Base-by-base conservation (phyloP, 1,140 invertebrate species). In the Kradibia gibbosae region DNA sequence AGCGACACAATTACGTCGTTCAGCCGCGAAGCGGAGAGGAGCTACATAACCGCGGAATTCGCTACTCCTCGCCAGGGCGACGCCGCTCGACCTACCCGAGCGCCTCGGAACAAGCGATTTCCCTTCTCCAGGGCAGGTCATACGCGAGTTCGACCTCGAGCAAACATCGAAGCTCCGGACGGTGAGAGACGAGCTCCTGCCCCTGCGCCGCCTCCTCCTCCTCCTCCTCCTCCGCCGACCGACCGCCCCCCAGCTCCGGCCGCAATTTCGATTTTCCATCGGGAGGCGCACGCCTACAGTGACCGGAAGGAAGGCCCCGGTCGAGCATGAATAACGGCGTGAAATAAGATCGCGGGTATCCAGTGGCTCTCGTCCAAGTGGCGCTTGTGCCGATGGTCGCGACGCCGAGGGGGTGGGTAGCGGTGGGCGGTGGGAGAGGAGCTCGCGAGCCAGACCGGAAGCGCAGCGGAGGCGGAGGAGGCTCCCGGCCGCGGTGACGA, bases 161-260 rank as follows among this genome's bases (percentile, higher is more conserved):
- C 34, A 39, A 67, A 67, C 60, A 34, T 65, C 60, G 45, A 71
- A 71, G 67, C n/a, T n/a, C n/a, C n/a, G n/a, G n/a, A n/a, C n/a
- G n/a, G n/a, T n/a, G n/a, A n/a, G n/a, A n/a, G n/a, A n/a, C n/a
- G n/a, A n/a, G n/a, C n/a, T n/a, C n/a, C n/a, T n/a, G n/a, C n/a
- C n/a, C n/a, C n/a, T n/a, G n/a, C n/a, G n/a, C 4, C 25, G 22
- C 22, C 20, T 22, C 11, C 15, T 3, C 62, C 4, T 25, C n/a
- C 17, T 25, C 4, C n/a, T n/a, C n/a, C n/a, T n/a, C n/a, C n/a
- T n/a, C n/a, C n/a, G n/a, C n/a, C n/a, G n/a, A n/a, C n/a, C n/a
- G n/a, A n/a, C n/a, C n/a, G n/a, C n/a, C n/a, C n/a, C n/a, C n/a
- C n/a, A n/a, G n/a, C n/a, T n/a, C n/a, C n/a, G n/a, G n/a, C n/a